phyloP scores from a whole-genome alignment of 2,113 vertebrate species.

The Fulmarus glacialis region DNA sequence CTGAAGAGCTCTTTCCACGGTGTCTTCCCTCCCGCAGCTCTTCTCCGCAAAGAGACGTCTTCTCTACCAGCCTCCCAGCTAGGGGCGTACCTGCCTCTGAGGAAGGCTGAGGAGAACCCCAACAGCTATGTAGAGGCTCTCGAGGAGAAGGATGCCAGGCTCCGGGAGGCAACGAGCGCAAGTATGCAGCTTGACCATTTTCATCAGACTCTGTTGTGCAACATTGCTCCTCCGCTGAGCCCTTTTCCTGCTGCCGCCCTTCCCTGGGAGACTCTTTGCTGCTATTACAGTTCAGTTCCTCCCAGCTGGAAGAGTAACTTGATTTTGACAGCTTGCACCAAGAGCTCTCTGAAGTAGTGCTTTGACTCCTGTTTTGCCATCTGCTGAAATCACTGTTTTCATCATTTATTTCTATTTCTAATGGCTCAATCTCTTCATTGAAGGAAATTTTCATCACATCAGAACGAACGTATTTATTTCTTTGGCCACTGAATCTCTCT shows the following conservation, averaged over 20 bases:
- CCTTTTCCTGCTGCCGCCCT: background rate
- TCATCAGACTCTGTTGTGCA: background rate
- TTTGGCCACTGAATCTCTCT: background rate
- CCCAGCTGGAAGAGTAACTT: conserved; percentile 71
- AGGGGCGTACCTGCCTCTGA: background rate
- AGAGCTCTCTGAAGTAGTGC: conserved; percentile 66
- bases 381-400: background rate
- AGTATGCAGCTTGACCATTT: rapidly evolving
- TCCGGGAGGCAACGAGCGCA: background rate
- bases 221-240: background rate
- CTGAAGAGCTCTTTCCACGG: rapidly evolving
- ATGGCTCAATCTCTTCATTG: background rate
- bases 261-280: background rate
- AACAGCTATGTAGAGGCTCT: background rate
- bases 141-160: background rate
- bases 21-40: background rate
- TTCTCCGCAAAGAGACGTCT: background rate
- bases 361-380: conserved; percentile 62
- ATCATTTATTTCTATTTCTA: background rate
- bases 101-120: background rate
- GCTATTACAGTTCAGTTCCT: conserved; percentile 19
- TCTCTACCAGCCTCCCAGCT: background rate
- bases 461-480: background rate
- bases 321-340: conserved; percentile 71
- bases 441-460: background rate